Evolutionary conservation across 1,140 invertebrate genomes (phyloP).

Genomic region (Zophobas morio): DNA sequence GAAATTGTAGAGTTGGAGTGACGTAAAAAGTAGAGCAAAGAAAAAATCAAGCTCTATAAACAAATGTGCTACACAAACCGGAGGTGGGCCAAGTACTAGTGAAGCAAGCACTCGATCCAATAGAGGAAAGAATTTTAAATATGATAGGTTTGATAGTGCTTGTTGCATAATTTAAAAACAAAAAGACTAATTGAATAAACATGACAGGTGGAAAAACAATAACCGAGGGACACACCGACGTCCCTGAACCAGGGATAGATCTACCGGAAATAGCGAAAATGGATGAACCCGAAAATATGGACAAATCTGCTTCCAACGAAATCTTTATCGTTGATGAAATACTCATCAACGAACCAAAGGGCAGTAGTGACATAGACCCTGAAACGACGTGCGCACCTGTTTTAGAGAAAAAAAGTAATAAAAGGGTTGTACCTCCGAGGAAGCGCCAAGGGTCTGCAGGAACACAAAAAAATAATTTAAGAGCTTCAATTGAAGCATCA

Average conservation of each 20-base stretch:
- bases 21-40: no score
- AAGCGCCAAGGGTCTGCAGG: neutral
- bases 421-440: neutral
- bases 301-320: neutral
- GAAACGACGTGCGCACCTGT: no score
- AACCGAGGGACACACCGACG: neutral
- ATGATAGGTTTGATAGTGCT: neutral
- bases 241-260: neutral
- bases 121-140: slow-evolving; percentile 4
- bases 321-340: no score
- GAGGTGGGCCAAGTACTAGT: neutral
- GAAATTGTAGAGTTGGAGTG: no score
- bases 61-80: neutral
- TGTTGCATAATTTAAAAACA: neutral
- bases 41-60: neutral
- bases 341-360: neutral
- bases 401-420: neutral
- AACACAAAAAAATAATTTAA: slow-evolving; percentile 4
- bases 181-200: neutral
- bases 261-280: neutral
- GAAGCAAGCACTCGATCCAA: neutral
- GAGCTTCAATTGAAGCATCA: slow-evolving; percentile 1
- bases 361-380: no score
- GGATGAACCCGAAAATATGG: neutral
- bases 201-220: slow-evolving; percentile 2